Evolutionary conservation across 2,888 invertebrate genomes (phyloP).

Genomic region (Trissoscelio sp.): DNA sequence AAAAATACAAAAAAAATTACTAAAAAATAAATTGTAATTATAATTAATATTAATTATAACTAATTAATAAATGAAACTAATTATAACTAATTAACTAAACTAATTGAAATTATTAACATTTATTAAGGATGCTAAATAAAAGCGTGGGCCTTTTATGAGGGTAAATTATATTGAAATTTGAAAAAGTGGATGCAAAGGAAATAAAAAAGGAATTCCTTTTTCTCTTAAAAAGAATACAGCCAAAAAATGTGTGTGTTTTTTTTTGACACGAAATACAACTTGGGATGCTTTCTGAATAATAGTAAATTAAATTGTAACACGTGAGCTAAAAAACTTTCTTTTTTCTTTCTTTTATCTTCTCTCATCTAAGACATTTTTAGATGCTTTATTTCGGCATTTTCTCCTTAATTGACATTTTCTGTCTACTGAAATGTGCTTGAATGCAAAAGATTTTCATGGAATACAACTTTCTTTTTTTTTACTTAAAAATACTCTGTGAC

Average conservation of each 20-base stretch:
- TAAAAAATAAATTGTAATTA: no score
- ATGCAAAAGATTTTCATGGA: conserved; percentile 42
- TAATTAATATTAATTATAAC: no score
- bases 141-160: no score
- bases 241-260: neutral
- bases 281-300: conserved; percentile 15
- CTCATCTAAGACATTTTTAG: conserved; percentile 31
- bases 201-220: neutral
- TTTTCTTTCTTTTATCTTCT: conserved; percentile 50
- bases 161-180: no score
- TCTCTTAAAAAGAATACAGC: neutral
- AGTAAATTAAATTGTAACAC: conserved; percentile 59
- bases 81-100: no score
- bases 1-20: no score
- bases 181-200: neutral
- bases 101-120: no score
- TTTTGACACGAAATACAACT: neutral
- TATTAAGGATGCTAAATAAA: no score
- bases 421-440: conserved; percentile 14
- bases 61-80: no score
- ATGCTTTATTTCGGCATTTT: conserved; percentile 37
- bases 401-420: conserved; percentile 49
- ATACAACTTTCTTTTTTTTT: conserved; percentile 44
- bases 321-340: conserved; percentile 43
- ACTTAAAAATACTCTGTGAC: no score